Percentiles rank a stretch among this genome's conserved stretches.
phyloP scores from a whole-genome alignment of 2,113 vertebrate species.

The Trichechus manatus region DNA sequence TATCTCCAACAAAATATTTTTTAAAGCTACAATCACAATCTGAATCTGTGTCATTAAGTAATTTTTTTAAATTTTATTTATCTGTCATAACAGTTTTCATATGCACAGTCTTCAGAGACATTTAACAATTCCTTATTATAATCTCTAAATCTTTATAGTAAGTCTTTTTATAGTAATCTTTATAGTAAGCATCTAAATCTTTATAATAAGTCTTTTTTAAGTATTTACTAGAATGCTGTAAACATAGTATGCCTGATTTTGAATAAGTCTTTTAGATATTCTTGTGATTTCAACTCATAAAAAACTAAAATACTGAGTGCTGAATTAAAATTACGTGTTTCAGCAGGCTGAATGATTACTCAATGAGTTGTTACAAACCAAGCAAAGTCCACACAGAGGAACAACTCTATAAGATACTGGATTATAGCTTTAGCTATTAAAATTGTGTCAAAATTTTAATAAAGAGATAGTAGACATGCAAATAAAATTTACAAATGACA shows the following conservation, averaged over 20 bases:
- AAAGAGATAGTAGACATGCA: neutral
- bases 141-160: neutral
- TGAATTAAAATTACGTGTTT: conserved; percentile 41
- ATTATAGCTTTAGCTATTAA: neutral
- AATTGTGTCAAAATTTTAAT: neutral
- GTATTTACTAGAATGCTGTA: neutral
- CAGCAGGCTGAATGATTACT: neutral
- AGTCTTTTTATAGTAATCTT: no score
- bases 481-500: neutral
- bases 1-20: neutral
- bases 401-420: neutral
- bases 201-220: no score
- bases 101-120: neutral
- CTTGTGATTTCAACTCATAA: neutral
- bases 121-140: neutral
- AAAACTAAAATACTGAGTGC: conserved; percentile 26
- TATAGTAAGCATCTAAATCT: no score
- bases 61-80: conserved; percentile 1
- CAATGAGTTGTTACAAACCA: neutral
- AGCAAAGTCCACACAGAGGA: neutral
- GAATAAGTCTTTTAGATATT: neutral
- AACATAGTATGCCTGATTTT: conserved; percentile 2
- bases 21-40: neutral
- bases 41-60: neutral
- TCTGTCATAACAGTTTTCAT: neutral